Evolutionary conservation across 2,113 vertebrate genomes (phyloP).

Genomic region (Leptosomus discolor): DNA sequence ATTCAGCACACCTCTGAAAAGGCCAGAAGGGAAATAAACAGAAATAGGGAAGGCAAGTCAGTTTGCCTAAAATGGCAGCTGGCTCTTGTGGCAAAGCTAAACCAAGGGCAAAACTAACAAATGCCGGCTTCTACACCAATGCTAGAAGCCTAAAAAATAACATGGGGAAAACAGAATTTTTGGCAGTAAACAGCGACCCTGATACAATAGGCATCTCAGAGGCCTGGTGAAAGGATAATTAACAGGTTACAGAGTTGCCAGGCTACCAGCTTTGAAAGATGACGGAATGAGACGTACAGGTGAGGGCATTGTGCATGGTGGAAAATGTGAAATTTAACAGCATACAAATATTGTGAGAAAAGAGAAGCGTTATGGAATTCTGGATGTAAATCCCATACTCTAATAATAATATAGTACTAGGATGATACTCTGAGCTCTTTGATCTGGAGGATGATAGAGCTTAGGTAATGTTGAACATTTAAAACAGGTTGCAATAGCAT

Average conservation of each 20-base stretch:
- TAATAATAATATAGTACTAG: neutral
- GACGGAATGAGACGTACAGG: neutral
- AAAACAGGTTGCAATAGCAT: neutral
- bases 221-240: conserved; percentile 2
- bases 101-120: neutral
- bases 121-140: neutral
- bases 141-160: neutral
- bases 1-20: neutral
- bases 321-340: neutral
- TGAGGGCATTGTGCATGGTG: neutral
- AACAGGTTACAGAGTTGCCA: neutral
- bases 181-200: neutral
- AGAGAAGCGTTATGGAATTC: neutral
- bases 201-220: neutral
- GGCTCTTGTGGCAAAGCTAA: neutral
- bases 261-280: neutral
- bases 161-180: neutral
- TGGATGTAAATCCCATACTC: neutral
- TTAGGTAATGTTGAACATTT: neutral
- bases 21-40: neutral
- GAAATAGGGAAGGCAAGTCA: neutral
- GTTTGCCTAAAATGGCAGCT: neutral
- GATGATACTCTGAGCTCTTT: neutral
- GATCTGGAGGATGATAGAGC: neutral
- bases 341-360: neutral